phyloP scores from a whole-genome alignment of 2,797 vertebrate species.

The Enteromius anoplus region DNA sequence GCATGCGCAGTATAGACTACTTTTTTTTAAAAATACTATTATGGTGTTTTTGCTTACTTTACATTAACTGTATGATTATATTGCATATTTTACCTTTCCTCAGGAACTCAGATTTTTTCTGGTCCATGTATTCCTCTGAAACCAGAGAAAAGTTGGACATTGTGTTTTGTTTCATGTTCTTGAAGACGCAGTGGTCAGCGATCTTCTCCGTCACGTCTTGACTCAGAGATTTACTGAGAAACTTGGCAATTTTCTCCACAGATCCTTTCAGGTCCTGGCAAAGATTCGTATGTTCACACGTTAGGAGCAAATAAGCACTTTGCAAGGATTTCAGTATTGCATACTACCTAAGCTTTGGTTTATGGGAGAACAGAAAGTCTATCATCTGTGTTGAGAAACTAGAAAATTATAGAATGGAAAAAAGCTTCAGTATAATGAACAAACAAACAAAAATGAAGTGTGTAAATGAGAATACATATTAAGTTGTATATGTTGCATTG shows the following conservation, averaged over 20 bases:
- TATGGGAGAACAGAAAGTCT: no score
- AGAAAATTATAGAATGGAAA: no score
- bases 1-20: not conserved
- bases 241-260: slow-evolving; percentile 67
- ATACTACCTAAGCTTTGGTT: no score
- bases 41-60: not conserved
- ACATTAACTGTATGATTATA: not conserved
- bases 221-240: slow-evolving; percentile 70
- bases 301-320: not conserved
- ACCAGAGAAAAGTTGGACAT: slow-evolving; percentile 79
- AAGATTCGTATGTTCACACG: not conserved
- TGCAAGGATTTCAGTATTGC: not conserved
- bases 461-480: no score
- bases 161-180: slow-evolving; percentile 80
- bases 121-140: slow-evolving; percentile 68
- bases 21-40: not conserved
- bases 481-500: no score
- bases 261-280: slow-evolving; percentile 72
- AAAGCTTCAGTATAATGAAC: no score
- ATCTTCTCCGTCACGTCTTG: slow-evolving; percentile 67
- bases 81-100: slow-evolving; percentile 72
- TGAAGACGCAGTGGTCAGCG: slow-evolving; percentile 71
- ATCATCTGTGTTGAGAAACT: no score
- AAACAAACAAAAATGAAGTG: no score
- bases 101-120: slow-evolving; percentile 72